A percentile compares a stretch with the other conserved stretches of the same genome.
phyloP scores from a whole-genome alignment of 2,888 invertebrate species.

The Cantharis rufa region DNA sequence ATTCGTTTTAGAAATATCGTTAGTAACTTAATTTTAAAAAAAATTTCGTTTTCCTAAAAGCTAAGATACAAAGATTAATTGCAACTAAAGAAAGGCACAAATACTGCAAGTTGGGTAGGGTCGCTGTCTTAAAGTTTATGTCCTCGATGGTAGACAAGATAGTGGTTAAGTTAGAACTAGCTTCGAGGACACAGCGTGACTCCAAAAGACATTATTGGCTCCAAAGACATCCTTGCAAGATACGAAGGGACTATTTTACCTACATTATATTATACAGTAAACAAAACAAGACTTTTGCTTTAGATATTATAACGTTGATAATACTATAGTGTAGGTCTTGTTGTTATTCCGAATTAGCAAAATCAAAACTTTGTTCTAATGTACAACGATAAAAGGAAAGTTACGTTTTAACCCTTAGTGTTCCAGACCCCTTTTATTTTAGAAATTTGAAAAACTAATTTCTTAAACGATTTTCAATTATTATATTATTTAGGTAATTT shows the following conservation, averaged over 20 bases:
- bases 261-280: not conserved
- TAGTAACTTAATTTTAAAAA: not conserved
- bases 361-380: too few relatives aligned
- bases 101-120: constrained; percentile 14
- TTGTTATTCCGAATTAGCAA: not conserved
- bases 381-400: too few relatives aligned
- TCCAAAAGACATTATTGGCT: constrained; percentile 40
- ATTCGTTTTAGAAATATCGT: not conserved
- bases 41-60: not conserved
- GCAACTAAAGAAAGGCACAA: not conserved
- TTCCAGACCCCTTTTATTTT: too few relatives aligned
- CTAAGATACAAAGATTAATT: not conserved
- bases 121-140: constrained; percentile 37
- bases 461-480: too few relatives aligned
- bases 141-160: constrained; percentile 43
- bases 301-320: not conserved
- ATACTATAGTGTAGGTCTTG: not conserved
- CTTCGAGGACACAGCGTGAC: constrained; percentile 40
- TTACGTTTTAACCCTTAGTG: too few relatives aligned
- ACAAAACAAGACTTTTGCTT: not conserved
- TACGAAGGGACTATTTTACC: constrained; percentile 1
- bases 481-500: too few relatives aligned
- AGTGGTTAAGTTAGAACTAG: constrained; percentile 30
- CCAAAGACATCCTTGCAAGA: constrained; percentile 20
- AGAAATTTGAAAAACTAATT: too few relatives aligned